A percentile compares a stretch with the other conserved stretches of the same genome.
Evolutionary conservation across 2,888 invertebrate species (phyloP).

Genomic region (Leptinotarsa rubiginosa): DNA sequence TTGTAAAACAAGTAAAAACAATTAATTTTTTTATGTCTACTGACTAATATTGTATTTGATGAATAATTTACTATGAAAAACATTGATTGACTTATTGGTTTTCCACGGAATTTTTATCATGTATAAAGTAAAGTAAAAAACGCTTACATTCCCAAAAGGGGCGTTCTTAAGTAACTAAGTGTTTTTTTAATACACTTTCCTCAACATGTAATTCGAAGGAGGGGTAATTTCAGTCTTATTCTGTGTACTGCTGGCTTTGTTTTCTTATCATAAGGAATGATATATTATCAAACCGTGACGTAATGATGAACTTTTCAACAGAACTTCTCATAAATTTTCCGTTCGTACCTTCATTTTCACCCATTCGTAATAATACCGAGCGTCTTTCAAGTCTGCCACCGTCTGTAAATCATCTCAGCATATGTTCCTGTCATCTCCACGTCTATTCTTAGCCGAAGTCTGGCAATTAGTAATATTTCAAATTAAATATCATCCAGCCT

Average conservation of each 20-base stretch:
- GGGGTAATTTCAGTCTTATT: too few relatives aligned
- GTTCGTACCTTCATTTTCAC: constrained; percentile 13
- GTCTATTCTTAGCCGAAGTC: constrained; percentile 35
- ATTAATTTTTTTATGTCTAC: too few relatives aligned
- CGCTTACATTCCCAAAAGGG: too few relatives aligned
- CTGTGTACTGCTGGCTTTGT: not conserved
- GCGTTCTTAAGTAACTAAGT: too few relatives aligned
- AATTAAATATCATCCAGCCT: constrained; percentile 42
- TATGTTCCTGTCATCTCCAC: constrained; percentile 33
- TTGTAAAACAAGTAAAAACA: too few relatives aligned
- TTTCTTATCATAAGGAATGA: not conserved
- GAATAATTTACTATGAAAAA: too few relatives aligned
- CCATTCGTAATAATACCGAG: constrained; percentile 22
- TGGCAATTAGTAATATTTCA: constrained; percentile 54
- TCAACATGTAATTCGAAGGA: too few relatives aligned
- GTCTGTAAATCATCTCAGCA: constrained; percentile 48
- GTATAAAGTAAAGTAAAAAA: too few relatives aligned
- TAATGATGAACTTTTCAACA: not conserved
- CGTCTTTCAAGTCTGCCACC: constrained; percentile 38
- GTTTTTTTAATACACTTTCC: too few relatives aligned
- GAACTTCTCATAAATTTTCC: not conserved
- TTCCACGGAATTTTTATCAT: too few relatives aligned
- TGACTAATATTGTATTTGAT: too few relatives aligned
- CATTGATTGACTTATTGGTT: too few relatives aligned
- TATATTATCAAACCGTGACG: not conserved